A percentile compares a stretch with the other conserved stretches of the same genome.
phyloP scores from a whole-genome alignment of 1,140 invertebrate genomes.

The Laodelphax striatellus region DNA sequence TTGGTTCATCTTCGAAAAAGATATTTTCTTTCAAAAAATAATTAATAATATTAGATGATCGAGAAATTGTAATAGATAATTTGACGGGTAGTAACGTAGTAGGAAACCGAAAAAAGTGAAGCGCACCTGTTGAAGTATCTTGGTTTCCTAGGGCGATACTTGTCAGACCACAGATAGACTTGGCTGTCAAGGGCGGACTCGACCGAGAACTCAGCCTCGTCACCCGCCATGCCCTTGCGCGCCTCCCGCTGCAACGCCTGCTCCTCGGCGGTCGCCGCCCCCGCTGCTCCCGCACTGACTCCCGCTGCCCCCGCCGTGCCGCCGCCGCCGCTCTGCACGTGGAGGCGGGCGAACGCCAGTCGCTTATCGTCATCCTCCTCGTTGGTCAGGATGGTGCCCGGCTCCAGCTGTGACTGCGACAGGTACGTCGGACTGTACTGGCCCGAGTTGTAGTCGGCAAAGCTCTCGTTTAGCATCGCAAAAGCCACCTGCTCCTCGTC shows the following conservation, averaged over 20 bases:
- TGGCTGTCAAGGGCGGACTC: slow-evolving; percentile 77
- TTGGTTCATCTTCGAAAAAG: no score
- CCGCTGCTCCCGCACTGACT: slow-evolving; percentile 31
- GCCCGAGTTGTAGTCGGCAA: slow-evolving; percentile 62
- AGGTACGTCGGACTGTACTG: slow-evolving; percentile 76
- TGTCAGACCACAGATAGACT: slow-evolving; percentile 93
- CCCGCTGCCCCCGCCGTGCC: slow-evolving; percentile 37
- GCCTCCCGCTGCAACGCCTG: slow-evolving; percentile 62
- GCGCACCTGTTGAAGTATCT: slow-evolving; percentile 86
- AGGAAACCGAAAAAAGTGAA: slow-evolving; percentile 13
- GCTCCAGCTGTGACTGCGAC: slow-evolving; percentile 55
- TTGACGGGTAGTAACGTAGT: no score
- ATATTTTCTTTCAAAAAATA: no score
- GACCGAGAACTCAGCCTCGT: slow-evolving; percentile 87
- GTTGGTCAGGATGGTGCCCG: slow-evolving; percentile 66
- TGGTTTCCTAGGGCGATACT: slow-evolving; percentile 94
- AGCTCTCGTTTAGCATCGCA: slow-evolving; percentile 45
- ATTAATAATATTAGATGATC: no score
- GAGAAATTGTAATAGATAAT: no score
- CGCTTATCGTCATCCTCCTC: slow-evolving; percentile 68
- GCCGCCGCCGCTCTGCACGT: slow-evolving; percentile 37
- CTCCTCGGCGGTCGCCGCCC: slow-evolving; percentile 35
- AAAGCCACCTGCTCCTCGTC: slow-evolving; percentile 35
- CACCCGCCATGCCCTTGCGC: slow-evolving; percentile 74
- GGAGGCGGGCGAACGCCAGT: slow-evolving; percentile 56